These are phyloP conservation scores for Patella pellucida DNA, from an alignment of 2,888 invertebrate species.

Conservation along the genomic window DNA sequence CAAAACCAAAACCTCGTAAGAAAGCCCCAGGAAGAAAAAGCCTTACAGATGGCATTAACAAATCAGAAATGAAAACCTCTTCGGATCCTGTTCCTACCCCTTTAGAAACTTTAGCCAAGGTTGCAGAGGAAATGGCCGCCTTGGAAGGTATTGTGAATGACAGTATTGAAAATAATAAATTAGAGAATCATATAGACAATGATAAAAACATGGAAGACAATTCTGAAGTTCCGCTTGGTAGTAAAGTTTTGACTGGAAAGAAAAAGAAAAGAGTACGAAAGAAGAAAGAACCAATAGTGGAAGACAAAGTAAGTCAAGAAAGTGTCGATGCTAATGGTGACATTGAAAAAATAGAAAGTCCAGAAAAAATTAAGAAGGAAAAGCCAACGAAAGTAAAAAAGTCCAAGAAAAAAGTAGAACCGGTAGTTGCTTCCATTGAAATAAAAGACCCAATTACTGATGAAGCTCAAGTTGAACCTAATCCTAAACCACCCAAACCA, in stretches of 20 bases:
- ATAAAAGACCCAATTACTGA: too few relatives aligned
- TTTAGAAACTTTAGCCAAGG: conserved; percentile 3
- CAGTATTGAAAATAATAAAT: background rate
- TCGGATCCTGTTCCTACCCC: background rate
- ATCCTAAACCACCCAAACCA: background rate
- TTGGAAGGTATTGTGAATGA: conserved; percentile 1
- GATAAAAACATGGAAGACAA: background rate
- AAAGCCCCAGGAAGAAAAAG: background rate
- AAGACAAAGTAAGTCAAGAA: conserved; percentile 22
- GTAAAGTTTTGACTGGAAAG: background rate
- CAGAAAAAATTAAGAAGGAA: background rate
- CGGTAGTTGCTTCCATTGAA: background rate
- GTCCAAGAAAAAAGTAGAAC: background rate
- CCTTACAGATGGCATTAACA: background rate
- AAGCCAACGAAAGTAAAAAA: background rate
- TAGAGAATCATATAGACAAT: background rate
- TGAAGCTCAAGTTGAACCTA: background rate
- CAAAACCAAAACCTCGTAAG: conserved; percentile 1
- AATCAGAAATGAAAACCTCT: background rate
- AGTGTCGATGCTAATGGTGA: conserved; percentile 17
- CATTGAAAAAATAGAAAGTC: background rate
- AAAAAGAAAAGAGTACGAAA: conserved; percentile 18
- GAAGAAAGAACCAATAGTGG: conserved; percentile 13
- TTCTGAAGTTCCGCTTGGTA: background rate
- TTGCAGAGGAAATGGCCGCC: background rate